Conservation (phyloP, 2,888 invertebrate genomes). For the Lymantria monacha region DNA sequence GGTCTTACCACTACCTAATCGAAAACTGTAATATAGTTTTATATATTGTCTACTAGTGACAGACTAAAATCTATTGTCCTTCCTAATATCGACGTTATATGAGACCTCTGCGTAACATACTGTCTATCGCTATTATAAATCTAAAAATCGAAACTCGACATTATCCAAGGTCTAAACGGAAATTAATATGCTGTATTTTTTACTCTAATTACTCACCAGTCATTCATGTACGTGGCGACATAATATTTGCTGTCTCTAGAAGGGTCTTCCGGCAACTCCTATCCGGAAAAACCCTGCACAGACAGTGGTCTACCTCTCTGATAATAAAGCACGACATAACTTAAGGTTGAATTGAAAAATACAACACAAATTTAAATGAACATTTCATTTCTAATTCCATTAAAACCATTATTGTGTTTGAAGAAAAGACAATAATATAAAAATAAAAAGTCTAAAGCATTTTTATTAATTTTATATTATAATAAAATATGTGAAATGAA, state of each 20-base stretch:
- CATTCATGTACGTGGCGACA: constrained; percentile 1
- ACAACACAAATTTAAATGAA: background rate
- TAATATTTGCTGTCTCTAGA: background rate
- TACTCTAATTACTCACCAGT: background rate
- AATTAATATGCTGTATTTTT: constrained; percentile 5
- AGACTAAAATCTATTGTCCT: too few species aligned
- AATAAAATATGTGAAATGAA: background rate
- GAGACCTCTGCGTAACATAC: too few species aligned
- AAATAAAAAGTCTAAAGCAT: too few species aligned
- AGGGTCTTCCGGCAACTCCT: background rate
- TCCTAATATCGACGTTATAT: too few species aligned
- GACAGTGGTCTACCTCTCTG: background rate
- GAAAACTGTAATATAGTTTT: too few species aligned
- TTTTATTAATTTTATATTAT: too few species aligned
- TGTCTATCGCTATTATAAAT: too few species aligned
- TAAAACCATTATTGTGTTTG: background rate
- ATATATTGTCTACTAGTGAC: too few species aligned
- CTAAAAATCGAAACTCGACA: too few species aligned
- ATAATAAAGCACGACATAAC: background rate
- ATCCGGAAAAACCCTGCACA: background rate
- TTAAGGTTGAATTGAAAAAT: background rate
- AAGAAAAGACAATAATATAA: background rate
- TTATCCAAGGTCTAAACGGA: constrained; percentile 2
- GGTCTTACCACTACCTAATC: too few species aligned
- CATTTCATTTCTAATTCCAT: background rate